These are phyloP conservation scores for Ophiodon elongatus DNA, from an alignment of 2,113 vertebrate species.

Conservation along the genomic window DNA sequence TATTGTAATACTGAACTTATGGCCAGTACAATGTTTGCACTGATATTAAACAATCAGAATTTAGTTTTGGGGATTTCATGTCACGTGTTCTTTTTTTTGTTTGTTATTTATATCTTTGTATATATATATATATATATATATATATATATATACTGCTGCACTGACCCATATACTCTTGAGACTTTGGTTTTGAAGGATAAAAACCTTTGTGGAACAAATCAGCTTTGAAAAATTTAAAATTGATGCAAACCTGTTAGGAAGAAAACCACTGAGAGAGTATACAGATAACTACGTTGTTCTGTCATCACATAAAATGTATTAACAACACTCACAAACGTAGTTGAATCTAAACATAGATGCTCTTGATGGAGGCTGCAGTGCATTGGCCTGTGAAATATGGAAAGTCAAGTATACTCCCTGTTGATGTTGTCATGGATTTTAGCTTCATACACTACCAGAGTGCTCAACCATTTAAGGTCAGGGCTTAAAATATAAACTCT, in stretches of 20 bases:
- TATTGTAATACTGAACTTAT: background rate
- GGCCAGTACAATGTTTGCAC: background rate
- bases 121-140: too few species aligned
- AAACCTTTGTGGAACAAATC: slow-evolving; percentile 4
- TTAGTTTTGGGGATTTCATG: background rate
- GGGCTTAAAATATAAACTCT: background rate
- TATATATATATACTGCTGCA: background rate
- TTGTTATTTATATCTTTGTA: background rate
- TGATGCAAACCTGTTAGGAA: background rate
- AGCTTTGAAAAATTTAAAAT: background rate
- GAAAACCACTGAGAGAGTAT: background rate
- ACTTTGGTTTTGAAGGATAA: slow-evolving; percentile 10
- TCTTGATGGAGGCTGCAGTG: background rate
- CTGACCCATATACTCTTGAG: slow-evolving; percentile 1
- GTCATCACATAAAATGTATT: too few species aligned
- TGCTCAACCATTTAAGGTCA: background rate
- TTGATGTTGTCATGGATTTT: background rate
- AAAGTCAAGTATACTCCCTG: background rate
- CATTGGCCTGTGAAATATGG: background rate
- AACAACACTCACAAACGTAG: too few species aligned
- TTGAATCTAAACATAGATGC: rapidly evolving
- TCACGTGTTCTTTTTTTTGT: background rate
- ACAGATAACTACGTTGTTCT: too few species aligned
- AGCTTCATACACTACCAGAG: background rate
- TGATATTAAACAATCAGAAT: background rate